Conservation (phyloP, 1,140 invertebrate genomes). For the Cyclina sinensis region DNA sequence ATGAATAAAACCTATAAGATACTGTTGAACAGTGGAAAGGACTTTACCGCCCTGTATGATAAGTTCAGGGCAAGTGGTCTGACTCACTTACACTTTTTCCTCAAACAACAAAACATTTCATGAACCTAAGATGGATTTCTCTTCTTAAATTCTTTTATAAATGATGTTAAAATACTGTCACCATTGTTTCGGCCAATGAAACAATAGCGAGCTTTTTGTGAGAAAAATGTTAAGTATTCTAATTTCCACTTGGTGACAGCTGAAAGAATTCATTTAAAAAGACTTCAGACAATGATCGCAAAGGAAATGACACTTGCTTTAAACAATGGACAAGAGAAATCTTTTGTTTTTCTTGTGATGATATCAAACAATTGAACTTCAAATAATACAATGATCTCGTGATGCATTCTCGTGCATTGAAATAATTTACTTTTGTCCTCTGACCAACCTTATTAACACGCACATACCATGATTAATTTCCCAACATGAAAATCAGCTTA, state of each 20-base stretch:
- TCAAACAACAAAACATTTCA: background rate
- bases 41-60: no score
- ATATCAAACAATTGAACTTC: slow-evolving; percentile 38
- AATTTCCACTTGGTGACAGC: slow-evolving; percentile 34
- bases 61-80: background rate
- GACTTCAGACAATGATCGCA: slow-evolving; percentile 12
- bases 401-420: background rate
- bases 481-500: no score
- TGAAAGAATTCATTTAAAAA: slow-evolving; percentile 48
- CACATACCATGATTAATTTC: background rate
- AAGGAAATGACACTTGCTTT: slow-evolving; percentile 18
- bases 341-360: slow-evolving; percentile 12
- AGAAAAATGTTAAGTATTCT: slow-evolving; percentile 50
- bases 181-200: slow-evolving; percentile 31
- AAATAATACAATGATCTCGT: background rate
- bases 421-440: background rate
- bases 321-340: slow-evolving; percentile 37
- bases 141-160: background rate
- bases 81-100: background rate
- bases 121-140: background rate
- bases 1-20: no score
- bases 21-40: no score
- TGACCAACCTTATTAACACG: background rate
- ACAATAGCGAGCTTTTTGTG: slow-evolving; percentile 14
- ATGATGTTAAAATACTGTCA: background rate